These are phyloP conservation scores for Erythrocercus mccallii DNA, from an alignment of 2,113 vertebrate genomes.

Conservation along the genomic window DNA sequence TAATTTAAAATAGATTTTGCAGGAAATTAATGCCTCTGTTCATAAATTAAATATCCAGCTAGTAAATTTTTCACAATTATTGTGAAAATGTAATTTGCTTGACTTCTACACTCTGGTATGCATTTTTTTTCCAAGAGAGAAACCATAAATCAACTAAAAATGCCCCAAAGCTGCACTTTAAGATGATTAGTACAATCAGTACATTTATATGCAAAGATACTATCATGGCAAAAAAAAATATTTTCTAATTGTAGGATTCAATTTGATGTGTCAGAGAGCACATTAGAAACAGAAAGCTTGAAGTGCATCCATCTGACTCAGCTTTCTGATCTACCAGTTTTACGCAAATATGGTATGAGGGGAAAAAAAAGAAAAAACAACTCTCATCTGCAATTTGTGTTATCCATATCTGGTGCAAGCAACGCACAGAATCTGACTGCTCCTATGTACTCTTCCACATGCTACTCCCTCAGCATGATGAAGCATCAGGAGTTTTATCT, in stretches of 20 bases:
- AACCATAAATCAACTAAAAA: background rate
- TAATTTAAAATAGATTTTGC: background rate
- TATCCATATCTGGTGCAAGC: accelerated
- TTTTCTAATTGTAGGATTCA: background rate
- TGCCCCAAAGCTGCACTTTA: background rate
- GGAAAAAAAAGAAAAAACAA: background rate
- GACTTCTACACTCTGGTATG: background rate
- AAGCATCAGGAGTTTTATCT: background rate
- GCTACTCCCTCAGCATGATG: background rate
- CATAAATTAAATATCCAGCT: background rate
- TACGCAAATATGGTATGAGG: background rate
- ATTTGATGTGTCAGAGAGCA: background rate
- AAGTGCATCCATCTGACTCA: background rate
- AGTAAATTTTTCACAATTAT: background rate
- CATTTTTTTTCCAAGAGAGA: background rate
- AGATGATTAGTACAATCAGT: background rate
- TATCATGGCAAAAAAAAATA: background rate
- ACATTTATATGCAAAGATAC: background rate
- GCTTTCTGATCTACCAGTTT: background rate
- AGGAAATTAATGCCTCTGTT: background rate
- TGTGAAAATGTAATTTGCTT: background rate
- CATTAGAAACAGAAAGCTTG: background rate
- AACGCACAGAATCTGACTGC: background rate
- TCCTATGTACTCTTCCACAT: background rate
- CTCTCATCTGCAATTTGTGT: background rate